These are phyloP conservation scores for Lepetodrilus schrolli DNA, from an alignment of 2,888 invertebrate genomes.

Conservation along the genomic window DNA sequence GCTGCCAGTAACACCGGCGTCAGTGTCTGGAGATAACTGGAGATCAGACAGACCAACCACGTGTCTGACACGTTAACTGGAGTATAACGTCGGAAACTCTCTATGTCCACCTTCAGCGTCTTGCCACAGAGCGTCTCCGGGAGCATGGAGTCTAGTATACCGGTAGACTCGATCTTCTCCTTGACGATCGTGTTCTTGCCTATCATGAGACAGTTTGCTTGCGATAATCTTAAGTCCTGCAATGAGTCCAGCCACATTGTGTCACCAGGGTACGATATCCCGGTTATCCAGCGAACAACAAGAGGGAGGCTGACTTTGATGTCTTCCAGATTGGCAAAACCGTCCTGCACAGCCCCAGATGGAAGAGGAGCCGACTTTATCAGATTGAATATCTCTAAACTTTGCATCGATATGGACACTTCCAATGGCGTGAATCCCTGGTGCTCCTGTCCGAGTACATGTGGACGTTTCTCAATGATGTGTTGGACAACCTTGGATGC, in stretches of 20 bases:
- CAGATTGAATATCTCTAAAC: background rate
- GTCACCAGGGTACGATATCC: background rate
- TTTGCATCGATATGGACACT: background rate
- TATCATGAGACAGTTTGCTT: background rate
- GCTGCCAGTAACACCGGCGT: background rate
- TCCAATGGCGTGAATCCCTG: background rate
- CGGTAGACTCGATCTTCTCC: background rate
- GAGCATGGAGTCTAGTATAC: background rate
- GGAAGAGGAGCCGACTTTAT: background rate
- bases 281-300: background rate
- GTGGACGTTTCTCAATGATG: background rate
- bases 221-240: background rate
- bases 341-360: background rate
- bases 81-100: background rate
- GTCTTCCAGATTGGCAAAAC: background rate
- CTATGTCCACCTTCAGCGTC: background rate
- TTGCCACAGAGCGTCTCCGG: slow-evolving; percentile 9
- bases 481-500: background rate
- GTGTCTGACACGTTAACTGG: background rate
- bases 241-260: background rate
- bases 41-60: background rate
- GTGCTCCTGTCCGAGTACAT: background rate
- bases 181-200: background rate
- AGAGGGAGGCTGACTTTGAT: background rate
- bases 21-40: slow-evolving; percentile 21